Percentiles rank a stretch among this genome's conserved stretches.
Conservation (phyloP, 2,113 vertebrate species). For the Corydoras sp. region DNA sequence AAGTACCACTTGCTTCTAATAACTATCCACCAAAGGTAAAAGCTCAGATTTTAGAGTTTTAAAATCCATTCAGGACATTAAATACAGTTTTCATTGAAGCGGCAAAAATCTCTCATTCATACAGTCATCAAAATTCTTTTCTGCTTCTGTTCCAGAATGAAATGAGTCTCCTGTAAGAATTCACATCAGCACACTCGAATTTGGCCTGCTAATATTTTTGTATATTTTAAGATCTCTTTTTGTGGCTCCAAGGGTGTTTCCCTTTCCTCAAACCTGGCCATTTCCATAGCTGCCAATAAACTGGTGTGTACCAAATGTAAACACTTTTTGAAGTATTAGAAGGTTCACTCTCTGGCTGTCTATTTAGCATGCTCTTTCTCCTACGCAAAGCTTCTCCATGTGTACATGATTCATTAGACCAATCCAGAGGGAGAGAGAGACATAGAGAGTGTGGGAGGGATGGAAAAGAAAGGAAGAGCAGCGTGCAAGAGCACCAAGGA, state of each 20-base stretch:
- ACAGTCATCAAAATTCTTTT: neutral
- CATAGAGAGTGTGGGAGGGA: conserved; percentile 14
- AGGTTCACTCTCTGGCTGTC: conserved; percentile 10
- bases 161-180: neutral
- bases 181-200: no score
- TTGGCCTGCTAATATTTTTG: no score
- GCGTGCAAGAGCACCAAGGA: conserved; percentile 24
- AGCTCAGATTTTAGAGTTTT: neutral
- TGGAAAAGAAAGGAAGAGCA: conserved; percentile 7
- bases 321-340: conserved; percentile 12
- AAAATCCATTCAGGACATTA: neutral
- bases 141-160: neutral
- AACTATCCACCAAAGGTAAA: neutral
- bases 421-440: conserved; percentile 16
- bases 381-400: conserved; percentile 37
- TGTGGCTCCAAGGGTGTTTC: conserved; percentile 16
- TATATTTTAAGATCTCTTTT: neutral
- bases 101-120: neutral
- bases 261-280: conserved; percentile 19
- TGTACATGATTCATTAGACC: conserved; percentile 42
- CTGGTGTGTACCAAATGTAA: conserved; percentile 33
- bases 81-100: neutral
- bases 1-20: neutral
- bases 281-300: conserved; percentile 29
- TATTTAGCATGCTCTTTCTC: conserved; percentile 40